These are phyloP conservation scores for Lasiurus borealis DNA, from an alignment of 2,113 vertebrate genomes.

Conservation along the genomic window DNA sequence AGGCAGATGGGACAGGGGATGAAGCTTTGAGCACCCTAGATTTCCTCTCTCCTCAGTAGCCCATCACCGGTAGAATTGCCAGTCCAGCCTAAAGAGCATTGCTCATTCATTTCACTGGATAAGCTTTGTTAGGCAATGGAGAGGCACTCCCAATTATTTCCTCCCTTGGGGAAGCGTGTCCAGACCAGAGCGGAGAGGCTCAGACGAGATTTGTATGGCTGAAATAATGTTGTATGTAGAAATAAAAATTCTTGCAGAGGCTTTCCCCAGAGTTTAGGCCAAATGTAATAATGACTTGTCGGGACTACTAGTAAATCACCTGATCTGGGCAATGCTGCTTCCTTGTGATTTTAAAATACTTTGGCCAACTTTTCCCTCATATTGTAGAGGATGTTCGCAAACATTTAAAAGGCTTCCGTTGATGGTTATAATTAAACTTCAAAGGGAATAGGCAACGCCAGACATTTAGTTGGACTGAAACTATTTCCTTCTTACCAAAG, in stretches of 20 bases:
- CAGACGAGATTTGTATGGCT: neutral
- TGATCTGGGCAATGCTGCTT: constrained; percentile 6
- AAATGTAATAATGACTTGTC: constrained; percentile 22
- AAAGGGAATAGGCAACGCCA: constrained; percentile 62
- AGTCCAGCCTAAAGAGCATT: too few species aligned
- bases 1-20: neutral
- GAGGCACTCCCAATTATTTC: neutral
- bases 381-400: constrained; percentile 29
- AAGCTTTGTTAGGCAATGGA: neutral
- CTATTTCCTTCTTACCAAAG: neutral
- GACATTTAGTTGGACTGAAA: constrained; percentile 45
- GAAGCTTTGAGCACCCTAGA: neutral
- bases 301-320: neutral
- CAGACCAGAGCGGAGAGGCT: neutral
- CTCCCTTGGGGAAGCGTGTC: neutral
- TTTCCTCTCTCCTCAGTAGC: neutral
- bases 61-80: fast-evolving
- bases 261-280: neutral
- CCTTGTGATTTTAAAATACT: constrained; percentile 53
- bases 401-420: constrained; percentile 72
- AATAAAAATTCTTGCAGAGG: constrained; percentile 17
- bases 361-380: constrained; percentile 62
- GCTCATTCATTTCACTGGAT: neutral
- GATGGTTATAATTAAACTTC: constrained; percentile 79
- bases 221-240: constrained; percentile 49